phyloP scores from a whole-genome alignment of 2,113 vertebrate species.

The Tenebrosternarchus preto region DNA sequence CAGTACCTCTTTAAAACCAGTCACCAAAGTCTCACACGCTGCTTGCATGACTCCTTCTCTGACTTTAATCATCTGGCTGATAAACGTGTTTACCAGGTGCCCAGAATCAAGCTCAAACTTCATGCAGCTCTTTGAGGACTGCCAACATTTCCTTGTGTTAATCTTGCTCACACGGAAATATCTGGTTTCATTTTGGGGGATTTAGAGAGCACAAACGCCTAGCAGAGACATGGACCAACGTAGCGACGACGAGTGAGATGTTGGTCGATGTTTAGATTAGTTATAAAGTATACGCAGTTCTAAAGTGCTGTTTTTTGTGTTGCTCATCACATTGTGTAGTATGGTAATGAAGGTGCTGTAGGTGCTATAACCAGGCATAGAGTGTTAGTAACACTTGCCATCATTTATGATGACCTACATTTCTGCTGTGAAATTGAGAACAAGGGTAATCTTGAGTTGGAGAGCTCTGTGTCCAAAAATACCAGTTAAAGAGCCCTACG shows the following conservation, averaged over 20 bases:
- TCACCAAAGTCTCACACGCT: background rate
- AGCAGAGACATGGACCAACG: constrained; percentile 8
- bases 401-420: constrained; percentile 24
- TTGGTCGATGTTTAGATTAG: background rate
- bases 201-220: constrained; percentile 4
- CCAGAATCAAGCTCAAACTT: constrained; percentile 25
- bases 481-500: constrained; percentile 11
- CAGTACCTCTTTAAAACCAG: background rate
- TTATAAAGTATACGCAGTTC: background rate
- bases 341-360: background rate
- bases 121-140: constrained; percentile 40
- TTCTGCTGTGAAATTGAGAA: constrained; percentile 13
- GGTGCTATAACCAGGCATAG: background rate
- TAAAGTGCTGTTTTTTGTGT: background rate
- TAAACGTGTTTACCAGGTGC: background rate
- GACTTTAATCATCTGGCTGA: background rate
- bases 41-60: background rate
- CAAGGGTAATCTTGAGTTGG: background rate
- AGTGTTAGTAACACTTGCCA: background rate
- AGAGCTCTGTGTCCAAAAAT: constrained; percentile 17
- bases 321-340: background rate
- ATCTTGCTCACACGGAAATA: constrained; percentile 49
- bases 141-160: constrained; percentile 48
- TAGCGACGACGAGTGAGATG: background rate
- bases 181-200: constrained; percentile 37